Base-by-base conservation (phyloP, 2,888 invertebrate genomes). In the Drosophila longiperda region DNA sequence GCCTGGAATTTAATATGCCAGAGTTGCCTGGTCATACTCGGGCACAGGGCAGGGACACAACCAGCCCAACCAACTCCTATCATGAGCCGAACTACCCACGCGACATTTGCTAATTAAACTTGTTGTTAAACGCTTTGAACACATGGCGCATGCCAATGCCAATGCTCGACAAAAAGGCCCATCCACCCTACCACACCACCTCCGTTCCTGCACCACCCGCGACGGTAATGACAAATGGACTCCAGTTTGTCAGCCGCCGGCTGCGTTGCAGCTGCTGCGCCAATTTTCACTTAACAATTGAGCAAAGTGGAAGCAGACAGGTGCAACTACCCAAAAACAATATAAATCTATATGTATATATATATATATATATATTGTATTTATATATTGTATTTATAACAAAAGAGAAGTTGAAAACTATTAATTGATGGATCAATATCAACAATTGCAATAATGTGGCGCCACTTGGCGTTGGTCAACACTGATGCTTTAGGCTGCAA, bases 351-450 rank as follows among this genome's bases (percentile, higher is more conserved):
- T 2, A 2, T 9, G 9, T 9, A 8, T 49, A 49, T 29, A 2
- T 26, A 26, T 34, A 32, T 32, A 32, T 45, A 38, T 12, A 23
- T 15, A 7, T 45, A 12, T 7, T 12, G 1, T 11, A 11, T 32
- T 36, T 26, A 26, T 26, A 26, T 26, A 26, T 26, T 26, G 60
- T 54, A 15, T 20, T 20, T 45, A 7, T 20, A 20, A 8, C 12
- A n/a, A 36, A n/a, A 1, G 7, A 12, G 23, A 54, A 73, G 63
- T 59, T 87, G 80, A 73, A 84, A 89, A 86, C 65, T 89, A 84
- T 89, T 87, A 89, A 84, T 89, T 86, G 87, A 89, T 86, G 84
- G 85, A 64, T 80, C 80, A 89, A 87, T 80, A 42, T 45, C 49
- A 55, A 52, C 20, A 54, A 15, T 50, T 66, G 75, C 73, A 55